These are phyloP conservation scores for Halcyon senegalensis DNA, from an alignment of 2,113 vertebrate species.

Conservation along the genomic window DNA sequence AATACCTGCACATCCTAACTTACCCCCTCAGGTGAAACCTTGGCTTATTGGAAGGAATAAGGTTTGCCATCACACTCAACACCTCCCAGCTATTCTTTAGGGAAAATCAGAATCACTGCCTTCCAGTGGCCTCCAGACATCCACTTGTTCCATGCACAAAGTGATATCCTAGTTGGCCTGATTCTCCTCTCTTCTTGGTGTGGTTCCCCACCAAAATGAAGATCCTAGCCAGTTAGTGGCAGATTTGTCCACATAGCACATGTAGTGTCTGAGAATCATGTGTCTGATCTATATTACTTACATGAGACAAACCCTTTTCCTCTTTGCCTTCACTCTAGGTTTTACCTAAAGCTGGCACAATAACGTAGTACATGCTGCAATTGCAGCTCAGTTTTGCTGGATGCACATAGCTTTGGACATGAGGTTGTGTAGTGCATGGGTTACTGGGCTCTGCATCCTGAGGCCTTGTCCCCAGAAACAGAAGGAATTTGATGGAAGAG, in stretches of 20 bases:
- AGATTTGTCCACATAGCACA: neutral
- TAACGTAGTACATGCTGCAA: too few species aligned
- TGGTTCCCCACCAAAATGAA: neutral
- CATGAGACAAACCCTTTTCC: neutral
- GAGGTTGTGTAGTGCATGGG: fast-evolving
- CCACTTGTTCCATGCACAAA: neutral
- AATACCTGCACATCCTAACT: neutral
- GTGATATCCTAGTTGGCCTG: neutral
- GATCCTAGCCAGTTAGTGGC: neutral
- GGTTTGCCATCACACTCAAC: neutral
- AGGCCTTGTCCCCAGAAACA: neutral
- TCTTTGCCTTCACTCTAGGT: neutral
- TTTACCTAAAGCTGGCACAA: neutral
- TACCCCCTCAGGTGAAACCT: neutral
- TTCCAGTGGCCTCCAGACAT: neutral
- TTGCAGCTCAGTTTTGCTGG: neutral
- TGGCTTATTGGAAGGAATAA: neutral
- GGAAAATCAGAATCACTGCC: neutral
- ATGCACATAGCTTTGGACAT: neutral
- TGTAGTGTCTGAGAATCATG: neutral
- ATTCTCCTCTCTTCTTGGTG: neutral
- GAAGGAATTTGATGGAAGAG: neutral
- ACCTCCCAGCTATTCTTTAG: neutral
- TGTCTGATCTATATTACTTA: too few species aligned
- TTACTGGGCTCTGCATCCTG: neutral